These are phyloP conservation scores for Eleginops maclovinus DNA, from an alignment of 2,113 vertebrate species.

Conservation along the genomic window DNA sequence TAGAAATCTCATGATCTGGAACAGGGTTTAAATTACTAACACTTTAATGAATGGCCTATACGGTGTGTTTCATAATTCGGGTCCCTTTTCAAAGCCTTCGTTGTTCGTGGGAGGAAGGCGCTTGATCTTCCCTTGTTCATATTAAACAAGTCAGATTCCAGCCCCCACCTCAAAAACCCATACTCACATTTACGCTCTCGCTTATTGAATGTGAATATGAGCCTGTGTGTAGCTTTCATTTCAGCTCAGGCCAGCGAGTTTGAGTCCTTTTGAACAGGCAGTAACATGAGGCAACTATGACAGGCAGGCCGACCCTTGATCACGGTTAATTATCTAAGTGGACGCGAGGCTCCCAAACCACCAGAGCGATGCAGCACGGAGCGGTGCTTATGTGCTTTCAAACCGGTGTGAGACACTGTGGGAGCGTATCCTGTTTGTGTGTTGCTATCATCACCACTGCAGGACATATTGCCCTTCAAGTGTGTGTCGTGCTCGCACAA, in stretches of 20 bases:
- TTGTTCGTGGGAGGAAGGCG: conserved; percentile 64
- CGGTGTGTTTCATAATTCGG: conserved; percentile 42
- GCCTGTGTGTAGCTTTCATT: conserved; percentile 74
- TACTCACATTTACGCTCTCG: conserved; percentile 53
- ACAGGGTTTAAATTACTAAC: conserved; percentile 4
- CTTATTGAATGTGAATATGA: conserved; percentile 76
- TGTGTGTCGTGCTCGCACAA: conserved; percentile 19
- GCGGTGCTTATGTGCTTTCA: conserved; percentile 27
- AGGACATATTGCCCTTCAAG: conserved; percentile 66
- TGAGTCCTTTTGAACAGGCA: conserved; percentile 82
- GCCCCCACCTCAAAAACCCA: conserved; percentile 70
- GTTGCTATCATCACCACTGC: conserved; percentile 10
- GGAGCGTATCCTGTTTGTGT: conserved; percentile 24
- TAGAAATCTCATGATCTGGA: background rate
- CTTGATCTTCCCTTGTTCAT: conserved; percentile 80
- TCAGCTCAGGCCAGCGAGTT: conserved; percentile 78
- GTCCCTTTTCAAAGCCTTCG: conserved; percentile 68
- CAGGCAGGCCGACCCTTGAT: conserved; percentile 81
- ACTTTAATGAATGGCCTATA: conserved; percentile 15
- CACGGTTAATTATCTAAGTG: conserved; percentile 81
- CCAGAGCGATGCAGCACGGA: conserved; percentile 63
- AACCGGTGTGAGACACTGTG: conserved; percentile 18
- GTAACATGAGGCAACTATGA: conserved; percentile 76
- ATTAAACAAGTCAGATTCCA: conserved; percentile 79
- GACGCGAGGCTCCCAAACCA: conserved; percentile 77